Evolutionary conservation across 2,797 vertebrate genomes (phyloP), one percentile per base, ranked within the genome.

Genomic region (Crenichthys baileyi): DNA sequence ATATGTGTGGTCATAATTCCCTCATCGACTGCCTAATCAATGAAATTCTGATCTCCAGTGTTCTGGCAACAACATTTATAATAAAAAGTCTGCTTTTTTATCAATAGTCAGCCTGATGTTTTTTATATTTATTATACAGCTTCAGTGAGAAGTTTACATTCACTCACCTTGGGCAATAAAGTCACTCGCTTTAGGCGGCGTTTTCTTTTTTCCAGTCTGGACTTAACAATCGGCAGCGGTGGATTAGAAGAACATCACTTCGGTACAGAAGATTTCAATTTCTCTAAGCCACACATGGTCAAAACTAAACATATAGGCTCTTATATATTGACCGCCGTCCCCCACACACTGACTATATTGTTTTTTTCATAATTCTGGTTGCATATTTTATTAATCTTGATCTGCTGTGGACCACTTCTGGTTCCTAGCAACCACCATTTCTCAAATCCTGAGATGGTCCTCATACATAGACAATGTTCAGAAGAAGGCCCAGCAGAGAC

Each of bases 51-150:
- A 75, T 55, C 50, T 72, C 78, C 44, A 78, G 31, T 63, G 29
- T 5, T 16, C 86, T 65, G 77, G 46, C 79, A 79, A 70, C 78
- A 77, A 61, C 24, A 51, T 81, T 86, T 81, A 3, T 48, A 60
- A 7, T 36, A 77, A 85, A 89, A 83, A 41, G 81, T 63, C 39
- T 60, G 39, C 46, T 41, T 74, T 60, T 26, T n/a, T 18, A 70
- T 46, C 24, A 48, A 15, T 60, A 48, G 12, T 26, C 13, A 70
- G 72, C 88, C 75, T 7, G 53, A 76, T 81, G 72, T 83, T 73
- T 81, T 51, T 26, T 11, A 36, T 36, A 36, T 79, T 70, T 53
- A 46, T 7, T 65, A 36, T 39, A 65, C 18, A 41, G 39, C 41
- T 24, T 67, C 36, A 41, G 20, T 39, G 11, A 41, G 8, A 67